Base-by-base conservation (phyloP, 1,140 invertebrate genomes). In the Metaphire vulgaris region DNA sequence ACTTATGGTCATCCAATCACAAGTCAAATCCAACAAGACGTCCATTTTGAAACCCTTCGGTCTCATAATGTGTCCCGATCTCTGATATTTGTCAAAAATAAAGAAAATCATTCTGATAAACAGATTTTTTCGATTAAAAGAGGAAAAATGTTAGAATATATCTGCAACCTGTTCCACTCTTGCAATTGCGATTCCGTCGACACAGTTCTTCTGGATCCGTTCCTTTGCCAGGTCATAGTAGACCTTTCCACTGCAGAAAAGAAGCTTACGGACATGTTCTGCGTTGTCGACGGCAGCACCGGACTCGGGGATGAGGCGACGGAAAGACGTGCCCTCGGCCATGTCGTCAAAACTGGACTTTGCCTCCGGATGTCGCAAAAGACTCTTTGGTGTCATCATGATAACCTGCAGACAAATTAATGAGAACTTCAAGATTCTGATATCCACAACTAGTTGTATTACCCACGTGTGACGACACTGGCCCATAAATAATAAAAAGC, bases 221-320 rank as follows among this genome's bases (percentile, higher is more conserved):
- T 95, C 91, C 78, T 92, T 90, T 32, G 90, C 85, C 28, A 99
- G 87, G 34, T 90, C 90, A 84, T 98, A 98, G 85, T 92, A 98
- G 87, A 98, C 95, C 85, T 98, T 98, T 33, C 69, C 69, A 80
- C 90, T 91, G 29, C 93, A 93, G 74, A 99, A 89, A 67, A 99
- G 90, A 2, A 97, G 88, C 80, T 89, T n/a, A 1, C 26, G 71
- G 33, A 75, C 74, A 28, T 64, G 89, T 74, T 89, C 84, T 2
- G 91, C 88, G 69, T 90, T 87, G 0, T 87, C 88, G 33, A 31
- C 74, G 56, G 80, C 31, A 74, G 88, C 89, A 91, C 92, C 92
- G 76, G 98, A 88, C 33, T 98, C 91, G 78, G 92, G 90, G 79
- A 90, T 86, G 83, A 98, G 99, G 78, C 88, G 14, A 6, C 28